A percentile compares a stretch with the other conserved stretches of the same genome.
phyloP scores from a whole-genome alignment of 2,797 vertebrate genomes.

The Percopsis omiscomaycus region DNA sequence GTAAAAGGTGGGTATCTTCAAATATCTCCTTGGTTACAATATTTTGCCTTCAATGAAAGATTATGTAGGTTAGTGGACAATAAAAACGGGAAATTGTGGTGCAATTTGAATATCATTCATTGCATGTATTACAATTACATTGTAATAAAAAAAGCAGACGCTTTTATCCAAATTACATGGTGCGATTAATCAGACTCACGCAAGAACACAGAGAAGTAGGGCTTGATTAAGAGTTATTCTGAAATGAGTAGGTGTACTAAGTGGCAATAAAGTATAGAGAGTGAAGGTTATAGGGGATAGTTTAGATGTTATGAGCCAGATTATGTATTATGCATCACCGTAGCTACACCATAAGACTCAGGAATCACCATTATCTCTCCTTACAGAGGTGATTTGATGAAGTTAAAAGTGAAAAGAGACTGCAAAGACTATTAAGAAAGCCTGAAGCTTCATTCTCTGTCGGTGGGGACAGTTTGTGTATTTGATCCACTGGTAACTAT shows the following conservation, averaged over 20 bases:
- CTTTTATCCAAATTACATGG: no score
- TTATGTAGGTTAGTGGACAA: no score
- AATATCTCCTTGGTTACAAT: no score
- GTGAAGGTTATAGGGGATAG: constrained; percentile 1
- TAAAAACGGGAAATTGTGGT: no score
- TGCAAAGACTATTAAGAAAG: background rate
- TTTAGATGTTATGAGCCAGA: no score
- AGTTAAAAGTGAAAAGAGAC: no score
- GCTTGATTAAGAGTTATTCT: background rate
- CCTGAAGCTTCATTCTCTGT: constrained; percentile 11
- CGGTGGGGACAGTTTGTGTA: background rate
- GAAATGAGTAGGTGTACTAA: background rate
- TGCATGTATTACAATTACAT: no score
- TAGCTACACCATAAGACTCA: background rate
- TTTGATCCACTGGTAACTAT: background rate
- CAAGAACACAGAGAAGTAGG: background rate
- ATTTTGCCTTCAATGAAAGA: no score
- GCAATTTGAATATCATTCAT: no score
- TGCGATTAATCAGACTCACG: background rate
- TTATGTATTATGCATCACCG: background rate
- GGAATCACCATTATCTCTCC: constrained; percentile 6
- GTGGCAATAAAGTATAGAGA: background rate
- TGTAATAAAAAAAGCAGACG: no score
- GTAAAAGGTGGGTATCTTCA: no score
- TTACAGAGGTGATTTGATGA: constrained; percentile 5